A percentile compares a stretch with the other conserved stretches of the same genome.
Evolutionary conservation across 2,797 vertebrate genomes (phyloP).

Genomic region (Echeneis naucrates): DNA sequence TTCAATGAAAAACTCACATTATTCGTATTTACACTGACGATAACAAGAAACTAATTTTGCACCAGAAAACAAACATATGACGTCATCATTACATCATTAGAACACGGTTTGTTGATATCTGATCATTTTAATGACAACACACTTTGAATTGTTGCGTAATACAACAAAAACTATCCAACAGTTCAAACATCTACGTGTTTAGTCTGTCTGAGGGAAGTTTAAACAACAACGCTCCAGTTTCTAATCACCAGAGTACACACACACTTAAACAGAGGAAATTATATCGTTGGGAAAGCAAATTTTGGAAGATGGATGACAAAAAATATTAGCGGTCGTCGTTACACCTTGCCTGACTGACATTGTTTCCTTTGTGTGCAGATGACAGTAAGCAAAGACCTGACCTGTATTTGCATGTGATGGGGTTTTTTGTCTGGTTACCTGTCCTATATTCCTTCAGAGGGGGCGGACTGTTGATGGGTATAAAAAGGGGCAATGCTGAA

Average conservation of each 20-base stretch:
- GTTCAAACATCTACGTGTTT: not conserved
- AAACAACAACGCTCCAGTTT: conserved; percentile 7
- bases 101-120: no score
- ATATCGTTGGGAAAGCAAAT: conserved; percentile 19
- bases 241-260: conserved; percentile 4
- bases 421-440: conserved; percentile 69
- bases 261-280: conserved; percentile 21
- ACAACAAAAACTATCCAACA: not conserved
- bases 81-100: no score
- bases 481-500: conserved; percentile 45
- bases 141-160: no score
- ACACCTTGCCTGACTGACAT: conserved; percentile 31
- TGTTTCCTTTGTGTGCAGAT: conserved; percentile 64
- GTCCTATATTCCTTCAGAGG: conserved; percentile 66
- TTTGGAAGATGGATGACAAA: conserved; percentile 5
- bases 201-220: conserved; percentile 19
- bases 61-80: no score
- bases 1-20: no score
- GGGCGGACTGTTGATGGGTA: conserved; percentile 64
- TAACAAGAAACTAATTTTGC: no score
- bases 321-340: not conserved
- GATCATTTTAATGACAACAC: no score
- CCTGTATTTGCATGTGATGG: conserved; percentile 38
- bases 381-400: conserved; percentile 64
- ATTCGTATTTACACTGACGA: no score